phyloP scores from a whole-genome alignment of 2,797 vertebrate genomes.

The Rhadinocentrus ornatus region DNA sequence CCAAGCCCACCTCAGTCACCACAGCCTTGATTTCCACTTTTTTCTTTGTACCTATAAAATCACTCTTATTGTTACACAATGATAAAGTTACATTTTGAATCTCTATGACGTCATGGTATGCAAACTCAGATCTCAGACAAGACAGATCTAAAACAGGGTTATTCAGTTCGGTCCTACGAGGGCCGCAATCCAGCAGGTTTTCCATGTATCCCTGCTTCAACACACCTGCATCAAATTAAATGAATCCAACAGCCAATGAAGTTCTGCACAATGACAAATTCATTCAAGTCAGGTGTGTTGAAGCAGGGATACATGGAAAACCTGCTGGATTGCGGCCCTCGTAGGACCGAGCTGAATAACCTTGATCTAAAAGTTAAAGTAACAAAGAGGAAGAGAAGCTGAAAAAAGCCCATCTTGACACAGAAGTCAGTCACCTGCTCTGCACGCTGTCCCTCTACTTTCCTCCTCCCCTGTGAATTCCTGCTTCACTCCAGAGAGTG shows the following conservation, averaged over 20 bases:
- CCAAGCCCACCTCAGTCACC: too few relatives aligned
- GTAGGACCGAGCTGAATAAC: too few relatives aligned
- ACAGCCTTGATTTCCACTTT: not conserved
- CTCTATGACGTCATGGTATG: not conserved
- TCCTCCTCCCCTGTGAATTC: constrained; percentile 60
- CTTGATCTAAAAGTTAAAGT: not conserved
- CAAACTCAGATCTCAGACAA: not conserved
- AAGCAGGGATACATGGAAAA: too few relatives aligned
- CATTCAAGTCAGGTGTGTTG: too few relatives aligned
- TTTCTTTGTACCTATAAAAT: not conserved
- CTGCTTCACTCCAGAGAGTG: constrained; percentile 69
- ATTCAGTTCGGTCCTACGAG: too few relatives aligned
- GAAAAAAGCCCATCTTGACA: constrained; percentile 27
- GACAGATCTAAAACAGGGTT: too few relatives aligned
- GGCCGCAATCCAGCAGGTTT: too few relatives aligned
- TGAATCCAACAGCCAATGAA: too few relatives aligned
- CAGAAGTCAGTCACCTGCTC: constrained; percentile 47
- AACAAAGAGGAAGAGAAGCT: not conserved
- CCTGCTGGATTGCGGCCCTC: too few relatives aligned
- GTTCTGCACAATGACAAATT: too few relatives aligned
- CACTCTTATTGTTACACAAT: not conserved
- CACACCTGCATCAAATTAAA: too few relatives aligned
- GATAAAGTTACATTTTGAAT: not conserved
- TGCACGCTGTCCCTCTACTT: constrained; percentile 64
- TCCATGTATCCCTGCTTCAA: too few relatives aligned